These are phyloP conservation scores for Arion vulgaris DNA, from an alignment of 1,140 invertebrate genomes.

Conservation along the genomic window DNA sequence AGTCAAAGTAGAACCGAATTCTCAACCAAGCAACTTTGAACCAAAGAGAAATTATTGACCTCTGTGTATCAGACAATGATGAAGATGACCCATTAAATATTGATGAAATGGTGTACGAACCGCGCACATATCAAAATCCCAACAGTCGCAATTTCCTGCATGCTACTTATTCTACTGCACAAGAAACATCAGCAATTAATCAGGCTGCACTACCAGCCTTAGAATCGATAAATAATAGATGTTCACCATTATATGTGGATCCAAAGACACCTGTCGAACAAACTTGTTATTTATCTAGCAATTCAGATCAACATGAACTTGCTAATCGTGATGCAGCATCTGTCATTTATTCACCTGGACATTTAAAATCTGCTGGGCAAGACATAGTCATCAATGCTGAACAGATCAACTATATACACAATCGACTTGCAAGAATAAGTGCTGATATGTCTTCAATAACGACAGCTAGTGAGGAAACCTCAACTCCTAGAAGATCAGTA, in stretches of 20 bases:
- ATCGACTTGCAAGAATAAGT: background rate
- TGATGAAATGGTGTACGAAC: background rate
- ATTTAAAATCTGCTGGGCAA: background rate
- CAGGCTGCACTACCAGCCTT: background rate
- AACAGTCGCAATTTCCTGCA: background rate
- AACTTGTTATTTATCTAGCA: background rate
- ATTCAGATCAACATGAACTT: background rate
- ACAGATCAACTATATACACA: background rate
- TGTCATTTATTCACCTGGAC: background rate
- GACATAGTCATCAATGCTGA: background rate
- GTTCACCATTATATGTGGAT: background rate
- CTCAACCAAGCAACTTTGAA: background rate
- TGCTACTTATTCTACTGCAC: background rate
- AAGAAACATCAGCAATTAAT: background rate
- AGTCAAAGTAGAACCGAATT: conserved; percentile 10
- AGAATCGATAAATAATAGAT: background rate
- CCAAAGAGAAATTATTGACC: conserved; percentile 4
- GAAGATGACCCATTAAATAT: background rate
- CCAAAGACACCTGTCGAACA: background rate
- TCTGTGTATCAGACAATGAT: background rate
- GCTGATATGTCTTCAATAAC: background rate
- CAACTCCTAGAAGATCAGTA: background rate
- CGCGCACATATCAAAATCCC: background rate
- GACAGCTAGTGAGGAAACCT: background rate
- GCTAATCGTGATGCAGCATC: background rate